Percentiles rank a stretch among this genome's conserved stretches.
Conservation (phyloP, 1,140 invertebrate species). For the Lasioglossum baleicum region DNA sequence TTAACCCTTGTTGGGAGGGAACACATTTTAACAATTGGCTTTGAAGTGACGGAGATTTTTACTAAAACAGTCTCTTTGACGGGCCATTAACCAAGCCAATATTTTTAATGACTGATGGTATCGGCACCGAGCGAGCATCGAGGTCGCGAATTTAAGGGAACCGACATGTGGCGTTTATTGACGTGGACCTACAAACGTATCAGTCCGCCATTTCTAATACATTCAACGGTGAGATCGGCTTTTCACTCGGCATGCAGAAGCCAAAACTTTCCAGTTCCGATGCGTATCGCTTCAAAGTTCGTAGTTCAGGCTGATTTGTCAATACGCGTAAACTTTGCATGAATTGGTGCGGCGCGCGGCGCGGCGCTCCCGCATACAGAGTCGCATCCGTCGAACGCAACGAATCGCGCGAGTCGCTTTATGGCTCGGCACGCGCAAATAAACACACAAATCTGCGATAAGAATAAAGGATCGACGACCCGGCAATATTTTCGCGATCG, state of each 20-base stretch:
- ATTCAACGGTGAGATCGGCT: slow-evolving; percentile 12
- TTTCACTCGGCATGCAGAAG: slow-evolving; percentile 7
- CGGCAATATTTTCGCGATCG: neutral
- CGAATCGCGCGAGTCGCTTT: neutral
- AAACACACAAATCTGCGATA: neutral
- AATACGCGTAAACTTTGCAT: neutral
- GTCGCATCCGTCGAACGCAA: neutral
- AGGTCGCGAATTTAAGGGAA: slow-evolving; percentile 15
- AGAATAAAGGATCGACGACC: neutral
- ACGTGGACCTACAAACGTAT: slow-evolving; percentile 10
- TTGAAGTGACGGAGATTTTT: too few species aligned
- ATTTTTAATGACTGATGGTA: too few species aligned
- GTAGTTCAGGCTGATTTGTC: neutral
- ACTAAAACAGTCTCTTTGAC: too few species aligned
- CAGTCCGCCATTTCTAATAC: slow-evolving; percentile 20
- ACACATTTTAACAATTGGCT: too few species aligned
- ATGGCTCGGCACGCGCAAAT: neutral
- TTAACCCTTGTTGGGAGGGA: too few species aligned
- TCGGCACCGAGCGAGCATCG: too few species aligned
- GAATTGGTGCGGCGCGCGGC: neutral
- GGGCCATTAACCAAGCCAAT: too few species aligned
- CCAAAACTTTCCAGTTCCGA: neutral
- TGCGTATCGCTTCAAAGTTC: neutral
- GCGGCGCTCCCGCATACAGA: neutral
- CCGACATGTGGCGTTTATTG: slow-evolving; percentile 23